phyloP scores from a whole-genome alignment of 2,888 invertebrate genomes.

The Patella ulyssiponensis region DNA sequence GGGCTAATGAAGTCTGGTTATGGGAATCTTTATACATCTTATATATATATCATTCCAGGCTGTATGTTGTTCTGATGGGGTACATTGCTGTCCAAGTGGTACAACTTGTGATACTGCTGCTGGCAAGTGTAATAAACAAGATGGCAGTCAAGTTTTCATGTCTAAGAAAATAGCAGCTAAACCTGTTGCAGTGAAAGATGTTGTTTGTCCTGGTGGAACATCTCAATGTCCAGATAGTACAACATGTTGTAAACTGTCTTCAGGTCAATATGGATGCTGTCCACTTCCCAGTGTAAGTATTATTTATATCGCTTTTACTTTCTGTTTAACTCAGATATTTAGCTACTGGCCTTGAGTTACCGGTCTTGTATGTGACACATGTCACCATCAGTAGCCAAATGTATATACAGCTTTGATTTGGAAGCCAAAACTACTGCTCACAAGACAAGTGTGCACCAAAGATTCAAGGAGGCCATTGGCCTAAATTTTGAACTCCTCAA shows the following conservation, averaged over 20 bases:
- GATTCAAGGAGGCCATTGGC: no score
- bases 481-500: no score
- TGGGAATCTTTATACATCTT: no score
- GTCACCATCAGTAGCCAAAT: no score
- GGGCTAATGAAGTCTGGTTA: no score
- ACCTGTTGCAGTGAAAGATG: constrained; percentile 11
- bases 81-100: constrained; percentile 65
- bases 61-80: constrained; percentile 63
- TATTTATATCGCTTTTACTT: no score
- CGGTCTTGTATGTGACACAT: no score
- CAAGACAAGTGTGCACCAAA: no score
- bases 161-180: constrained; percentile 16
- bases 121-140: constrained; percentile 45
- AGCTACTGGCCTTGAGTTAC: no score
- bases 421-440: no score
- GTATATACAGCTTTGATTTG: no score
- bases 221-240: constrained; percentile 27
- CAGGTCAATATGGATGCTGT: constrained; percentile 35
- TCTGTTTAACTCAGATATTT: no score
- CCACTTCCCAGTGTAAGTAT: constrained; percentile 31
- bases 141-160: constrained; percentile 8
- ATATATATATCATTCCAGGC: constrained; percentile 42
- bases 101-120: constrained; percentile 50
- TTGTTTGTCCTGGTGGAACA: constrained; percentile 35
- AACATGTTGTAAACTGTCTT: constrained; percentile 23